phyloP scores from a whole-genome alignment of 2,797 vertebrate genomes.

The Anableps anableps region DNA sequence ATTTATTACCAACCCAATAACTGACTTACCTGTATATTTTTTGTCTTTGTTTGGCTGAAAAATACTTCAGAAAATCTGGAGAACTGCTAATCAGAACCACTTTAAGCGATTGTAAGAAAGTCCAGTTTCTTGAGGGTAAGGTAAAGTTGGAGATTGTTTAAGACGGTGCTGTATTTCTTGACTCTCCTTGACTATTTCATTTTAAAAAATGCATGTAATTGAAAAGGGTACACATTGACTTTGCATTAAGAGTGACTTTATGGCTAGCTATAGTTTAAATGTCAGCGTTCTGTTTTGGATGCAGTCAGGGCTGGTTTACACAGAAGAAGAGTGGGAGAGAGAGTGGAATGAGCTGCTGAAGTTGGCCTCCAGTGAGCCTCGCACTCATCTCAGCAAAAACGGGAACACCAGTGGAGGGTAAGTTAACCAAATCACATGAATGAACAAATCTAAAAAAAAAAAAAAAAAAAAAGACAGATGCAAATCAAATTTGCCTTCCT shows the following conservation, averaged over 20 bases:
- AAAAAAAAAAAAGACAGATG: background rate
- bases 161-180: background rate
- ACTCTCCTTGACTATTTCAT: background rate
- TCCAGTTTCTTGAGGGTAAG: background rate
- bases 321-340: conserved; percentile 96
- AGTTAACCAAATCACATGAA: conserved; percentile 48
- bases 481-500: conserved; percentile 24
- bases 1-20: background rate
- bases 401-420: conserved; percentile 92
- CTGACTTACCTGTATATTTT: background rate
- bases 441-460: background rate
- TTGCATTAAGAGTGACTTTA: background rate
- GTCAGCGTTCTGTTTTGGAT: conserved; percentile 26
- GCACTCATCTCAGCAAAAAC: conserved; percentile 94
- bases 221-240: background rate
- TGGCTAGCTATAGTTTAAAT: conserved; percentile 28
- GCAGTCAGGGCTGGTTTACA: conserved; percentile 97
- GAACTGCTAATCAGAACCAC: background rate
- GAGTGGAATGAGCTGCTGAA: conserved; percentile 98
- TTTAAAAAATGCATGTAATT: background rate
- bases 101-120: background rate
- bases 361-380: conserved; percentile 97
- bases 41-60: background rate
- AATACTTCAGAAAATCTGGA: background rate
- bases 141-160: background rate